Base-by-base conservation (phyloP, 2,797 vertebrate genomes). In the Thripadectes ignobilis region DNA sequence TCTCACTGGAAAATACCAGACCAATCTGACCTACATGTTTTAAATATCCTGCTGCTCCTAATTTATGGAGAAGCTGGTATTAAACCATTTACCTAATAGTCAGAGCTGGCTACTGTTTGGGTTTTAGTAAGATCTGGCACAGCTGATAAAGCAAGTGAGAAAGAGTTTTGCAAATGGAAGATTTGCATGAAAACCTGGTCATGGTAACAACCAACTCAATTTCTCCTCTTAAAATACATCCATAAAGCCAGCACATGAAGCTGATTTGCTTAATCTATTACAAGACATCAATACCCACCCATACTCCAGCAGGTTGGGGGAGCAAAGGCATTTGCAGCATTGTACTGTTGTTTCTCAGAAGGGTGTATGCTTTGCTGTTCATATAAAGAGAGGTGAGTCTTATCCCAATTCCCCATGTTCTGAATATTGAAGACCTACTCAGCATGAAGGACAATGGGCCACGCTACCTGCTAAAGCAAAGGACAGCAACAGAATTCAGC, bases 21-120 rank as follows among this genome's bases (percentile, higher is more conserved):
- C 48, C 63, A 92, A 85, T 79, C 71, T 93, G 89, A 93, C 80
- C 89, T 79, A 92, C 63, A 58, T 82, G 88, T 93, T 96, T 90
- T 92, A 95, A 96, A 95, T 81, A 96, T 92, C 74, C 51, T 66
- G 41, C 79, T 86, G 67, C 67, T 85, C 77, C 81, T 89, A 52
- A 71, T 85, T 92, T 39, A 93, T 82, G 65, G 45, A 90, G 94
- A 91, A 92, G 83, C 74, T 94, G 74, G 57, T 83, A 93, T 90
- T 95, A 97, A 92, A 84, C 38, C 49, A 93, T 82, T 94, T 95
- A 82, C 92, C 77, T 93, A 90, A 82, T 23, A 94, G 76, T 75
- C 77, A 78, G 80, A 90, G 88, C 77, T 82, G 83, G 46, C 63
- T 90, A 76, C 71, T 88, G 83, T 88, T 88, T 79, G 69, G 39